Conservation (phyloP, 2,888 invertebrate species). For the Drosophila melanosoma region DNA sequence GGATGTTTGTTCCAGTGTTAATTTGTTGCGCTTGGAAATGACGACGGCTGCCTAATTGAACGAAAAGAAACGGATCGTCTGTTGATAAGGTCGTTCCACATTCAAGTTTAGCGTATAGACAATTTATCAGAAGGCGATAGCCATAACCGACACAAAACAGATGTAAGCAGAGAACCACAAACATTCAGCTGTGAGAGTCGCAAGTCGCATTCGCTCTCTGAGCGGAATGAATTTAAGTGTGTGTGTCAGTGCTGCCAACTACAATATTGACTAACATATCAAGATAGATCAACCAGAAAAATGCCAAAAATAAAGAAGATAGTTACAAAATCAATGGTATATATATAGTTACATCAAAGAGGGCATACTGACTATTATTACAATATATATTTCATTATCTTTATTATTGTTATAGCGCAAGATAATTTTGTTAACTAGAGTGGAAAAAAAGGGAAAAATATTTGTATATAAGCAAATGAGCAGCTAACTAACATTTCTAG, state of each 20-base stretch:
- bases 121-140: conserved; percentile 42
- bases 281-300: neutral
- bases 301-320: neutral
- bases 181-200: neutral
- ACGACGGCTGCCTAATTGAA: conserved; percentile 41
- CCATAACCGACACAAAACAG: conserved; percentile 28
- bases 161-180: conserved; percentile 13
- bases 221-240: neutral
- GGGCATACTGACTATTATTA: no score
- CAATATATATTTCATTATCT: no score
- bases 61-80: conserved; percentile 43
- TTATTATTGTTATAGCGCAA: neutral
- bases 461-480: neutral
- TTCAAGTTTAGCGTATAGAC: conserved; percentile 24
- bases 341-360: neutral
- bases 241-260: neutral
- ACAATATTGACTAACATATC: neutral
- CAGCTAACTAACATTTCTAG: neutral
- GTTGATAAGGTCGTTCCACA: conserved; percentile 46
- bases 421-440: neutral
- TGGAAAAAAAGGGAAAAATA: neutral
- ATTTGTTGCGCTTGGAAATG: conserved; percentile 29
- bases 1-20: conserved; percentile 11
- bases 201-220: neutral
- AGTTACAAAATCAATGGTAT: neutral